Evolutionary conservation across 2,797 vertebrate genomes (phyloP).

Genomic region (Garrulus glandarius): DNA sequence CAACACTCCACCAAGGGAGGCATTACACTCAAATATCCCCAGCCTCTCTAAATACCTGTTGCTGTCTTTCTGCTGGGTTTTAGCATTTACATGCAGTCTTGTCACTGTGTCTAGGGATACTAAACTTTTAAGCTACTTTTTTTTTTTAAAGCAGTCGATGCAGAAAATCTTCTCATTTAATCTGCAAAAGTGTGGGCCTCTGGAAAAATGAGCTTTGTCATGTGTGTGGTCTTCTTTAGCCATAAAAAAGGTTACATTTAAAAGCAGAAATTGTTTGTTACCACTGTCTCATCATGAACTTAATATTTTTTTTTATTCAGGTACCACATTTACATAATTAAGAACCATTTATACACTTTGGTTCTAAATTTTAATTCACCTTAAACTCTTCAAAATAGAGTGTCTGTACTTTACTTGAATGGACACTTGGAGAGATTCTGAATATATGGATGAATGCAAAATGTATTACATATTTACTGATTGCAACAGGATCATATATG

Average conservation of each 20-base stretch:
- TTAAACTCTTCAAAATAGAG: background rate
- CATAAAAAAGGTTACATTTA: background rate
- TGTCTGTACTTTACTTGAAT: background rate
- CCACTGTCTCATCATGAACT: background rate
- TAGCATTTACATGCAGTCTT: background rate
- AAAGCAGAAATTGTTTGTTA: background rate
- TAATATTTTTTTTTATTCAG: background rate
- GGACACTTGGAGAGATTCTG: background rate
- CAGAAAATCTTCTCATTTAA: background rate
- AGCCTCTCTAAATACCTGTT: background rate
- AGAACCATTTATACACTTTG: background rate
- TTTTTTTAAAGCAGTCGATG: background rate
- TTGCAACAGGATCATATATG: background rate
- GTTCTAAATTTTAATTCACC: background rate
- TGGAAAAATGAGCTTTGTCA: background rate
- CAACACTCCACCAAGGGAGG: background rate
- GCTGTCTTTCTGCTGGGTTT: background rate
- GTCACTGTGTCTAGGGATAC: background rate
- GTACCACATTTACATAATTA: background rate
- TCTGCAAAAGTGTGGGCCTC: background rate
- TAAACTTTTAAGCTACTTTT: background rate
- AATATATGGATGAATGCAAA: background rate
- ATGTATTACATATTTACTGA: background rate
- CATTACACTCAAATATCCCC: background rate
- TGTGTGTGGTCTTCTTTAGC: background rate